Percentiles rank a stretch among this genome's conserved stretches.
These are phyloP conservation scores for Hetaerina americana DNA, from an alignment of 1,140 invertebrate species.

Conservation along the genomic window DNA sequence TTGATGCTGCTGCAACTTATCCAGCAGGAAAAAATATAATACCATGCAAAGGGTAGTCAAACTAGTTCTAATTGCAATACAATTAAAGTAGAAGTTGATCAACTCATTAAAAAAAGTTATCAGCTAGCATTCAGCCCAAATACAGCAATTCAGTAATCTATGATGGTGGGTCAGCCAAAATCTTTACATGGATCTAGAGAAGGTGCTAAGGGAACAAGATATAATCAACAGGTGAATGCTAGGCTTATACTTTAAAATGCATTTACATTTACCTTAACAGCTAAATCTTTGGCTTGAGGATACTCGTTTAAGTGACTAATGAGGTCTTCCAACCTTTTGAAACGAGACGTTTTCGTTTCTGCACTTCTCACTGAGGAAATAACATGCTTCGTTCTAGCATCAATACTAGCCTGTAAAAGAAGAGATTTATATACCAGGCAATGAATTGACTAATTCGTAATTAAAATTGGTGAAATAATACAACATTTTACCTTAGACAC, in stretches of 20 bases:
- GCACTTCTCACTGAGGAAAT: conserved; percentile 46
- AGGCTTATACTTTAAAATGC: conserved; percentile 9
- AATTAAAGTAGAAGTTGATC: too few relatives aligned
- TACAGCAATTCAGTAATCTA: too few relatives aligned
- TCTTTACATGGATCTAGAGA: too few relatives aligned
- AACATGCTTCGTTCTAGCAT: conserved; percentile 50
- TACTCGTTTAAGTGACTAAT: conserved; percentile 53
- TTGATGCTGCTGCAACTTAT: too few relatives aligned
- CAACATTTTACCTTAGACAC: neutral
- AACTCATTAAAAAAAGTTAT: too few relatives aligned
- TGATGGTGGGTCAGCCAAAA: too few relatives aligned
- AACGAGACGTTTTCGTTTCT: conserved; percentile 39
- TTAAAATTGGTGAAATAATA: neutral
- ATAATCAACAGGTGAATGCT: too few relatives aligned
- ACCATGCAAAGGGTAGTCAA: too few relatives aligned
- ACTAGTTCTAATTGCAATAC: too few relatives aligned
- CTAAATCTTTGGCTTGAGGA: conserved; percentile 53
- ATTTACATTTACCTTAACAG: conserved; percentile 49
- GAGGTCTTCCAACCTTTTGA: conserved; percentile 49
- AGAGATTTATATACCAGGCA: neutral
- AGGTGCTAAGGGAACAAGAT: too few relatives aligned
- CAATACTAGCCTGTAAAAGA: conserved; percentile 20
- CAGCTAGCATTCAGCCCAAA: too few relatives aligned
- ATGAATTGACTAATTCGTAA: neutral
- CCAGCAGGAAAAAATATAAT: too few relatives aligned